Percentiles rank a stretch among this genome's conserved stretches.
Evolutionary conservation across 2,113 vertebrate genomes (phyloP).

Genomic region (Cyanoderma ruficeps): DNA sequence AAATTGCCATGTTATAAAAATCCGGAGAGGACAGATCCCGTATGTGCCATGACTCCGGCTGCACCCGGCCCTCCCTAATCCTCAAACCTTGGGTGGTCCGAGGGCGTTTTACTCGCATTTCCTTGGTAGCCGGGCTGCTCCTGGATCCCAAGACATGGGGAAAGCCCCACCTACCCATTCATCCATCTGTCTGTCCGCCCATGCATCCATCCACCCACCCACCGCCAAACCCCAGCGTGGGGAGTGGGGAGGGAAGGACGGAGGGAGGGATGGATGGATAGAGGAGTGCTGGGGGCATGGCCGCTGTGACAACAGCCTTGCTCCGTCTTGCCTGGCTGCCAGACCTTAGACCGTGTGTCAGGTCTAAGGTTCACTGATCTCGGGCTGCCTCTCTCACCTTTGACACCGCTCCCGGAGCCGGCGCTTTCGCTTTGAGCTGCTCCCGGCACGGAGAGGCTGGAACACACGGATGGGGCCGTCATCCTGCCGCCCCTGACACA

Average conservation of each 20-base stretch:
- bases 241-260: accelerated
- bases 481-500: not conserved
- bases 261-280: not conserved
- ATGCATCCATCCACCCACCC: not conserved
- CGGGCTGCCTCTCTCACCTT: not conserved
- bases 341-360: not conserved
- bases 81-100: accelerated
- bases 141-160: accelerated
- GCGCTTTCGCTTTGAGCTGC: not conserved
- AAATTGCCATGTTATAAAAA: not conserved
- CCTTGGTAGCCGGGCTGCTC: not conserved
- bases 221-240: accelerated
- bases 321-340: not conserved
- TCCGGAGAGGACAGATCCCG: not conserved
- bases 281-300: not conserved
- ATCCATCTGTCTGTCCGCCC: not conserved
- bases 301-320: not conserved
- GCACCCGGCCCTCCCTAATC: not conserved
- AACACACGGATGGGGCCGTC: accelerated
- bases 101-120: not conserved
- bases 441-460: accelerated
- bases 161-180: not conserved
- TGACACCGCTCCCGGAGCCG: not conserved
- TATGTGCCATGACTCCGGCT: accelerated
- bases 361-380: conserved; percentile 14